Conservation (phyloP, 2,888 invertebrate species). For the Callinectes sapidus region DNA sequence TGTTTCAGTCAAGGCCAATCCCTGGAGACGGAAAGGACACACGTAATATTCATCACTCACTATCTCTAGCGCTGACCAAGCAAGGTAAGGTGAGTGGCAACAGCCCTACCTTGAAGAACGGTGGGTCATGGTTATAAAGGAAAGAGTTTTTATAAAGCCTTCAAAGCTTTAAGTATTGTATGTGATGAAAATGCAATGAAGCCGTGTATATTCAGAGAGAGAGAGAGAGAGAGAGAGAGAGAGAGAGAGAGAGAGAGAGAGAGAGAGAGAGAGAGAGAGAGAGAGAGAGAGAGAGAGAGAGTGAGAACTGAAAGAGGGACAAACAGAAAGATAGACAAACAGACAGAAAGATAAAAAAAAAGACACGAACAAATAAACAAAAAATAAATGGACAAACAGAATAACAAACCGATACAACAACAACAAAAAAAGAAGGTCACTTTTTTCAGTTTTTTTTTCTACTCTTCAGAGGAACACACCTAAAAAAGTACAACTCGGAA, state of each 20-base stretch:
- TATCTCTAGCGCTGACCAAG: neutral
- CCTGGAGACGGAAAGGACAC: neutral
- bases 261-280: conserved; percentile 8
- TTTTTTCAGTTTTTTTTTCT: too few species aligned
- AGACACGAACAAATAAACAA: neutral
- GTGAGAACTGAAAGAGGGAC: neutral
- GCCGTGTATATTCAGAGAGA: neutral
- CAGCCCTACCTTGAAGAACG: neutral
- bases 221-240: neutral
- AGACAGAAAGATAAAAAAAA: neutral
- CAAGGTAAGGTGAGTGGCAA: neutral
- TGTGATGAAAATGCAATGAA: too few species aligned
- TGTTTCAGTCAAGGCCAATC: neutral
- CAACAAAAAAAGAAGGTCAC: neutral
- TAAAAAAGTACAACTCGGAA: neutral
- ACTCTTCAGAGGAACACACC: neutral
- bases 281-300: conserved; percentile 24
- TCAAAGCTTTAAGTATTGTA: neutral
- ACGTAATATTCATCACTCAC: neutral
- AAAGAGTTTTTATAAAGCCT: neutral
- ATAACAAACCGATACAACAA: neutral
- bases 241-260: neutral
- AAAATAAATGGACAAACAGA: neutral
- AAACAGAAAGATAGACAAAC: neutral
- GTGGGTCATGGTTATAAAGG: neutral